phyloP scores from a whole-genome alignment of 2,888 invertebrate species.

The Coleophora deauratella region DNA sequence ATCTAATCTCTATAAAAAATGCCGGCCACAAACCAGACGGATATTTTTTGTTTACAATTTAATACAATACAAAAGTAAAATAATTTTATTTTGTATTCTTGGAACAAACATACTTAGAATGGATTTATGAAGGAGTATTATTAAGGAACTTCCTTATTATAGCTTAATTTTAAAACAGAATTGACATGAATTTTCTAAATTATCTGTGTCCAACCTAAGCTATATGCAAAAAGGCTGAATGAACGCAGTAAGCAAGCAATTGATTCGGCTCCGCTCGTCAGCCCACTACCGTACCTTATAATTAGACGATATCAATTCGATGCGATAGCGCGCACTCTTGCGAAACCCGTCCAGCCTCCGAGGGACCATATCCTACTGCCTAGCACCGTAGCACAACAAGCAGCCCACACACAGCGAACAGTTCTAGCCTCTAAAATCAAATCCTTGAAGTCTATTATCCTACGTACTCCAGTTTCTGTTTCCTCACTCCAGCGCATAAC shows the following conservation, averaged over 20 bases:
- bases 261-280: conserved; percentile 32
- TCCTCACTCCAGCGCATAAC: conserved; percentile 19
- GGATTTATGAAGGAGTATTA: too few relatives aligned
- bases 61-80: too few relatives aligned
- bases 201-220: not conserved
- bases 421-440: conserved; percentile 14
- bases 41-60: too few relatives aligned
- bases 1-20: not conserved
- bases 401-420: conserved; percentile 4
- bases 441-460: conserved; percentile 16
- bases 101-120: too few relatives aligned
- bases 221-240: conserved; percentile 21
- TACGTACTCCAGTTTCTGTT: conserved; percentile 28
- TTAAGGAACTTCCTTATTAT: too few relatives aligned
- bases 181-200: too few relatives aligned
- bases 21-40: too few relatives aligned
- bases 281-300: conserved; percentile 56
- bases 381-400: conserved; percentile 18
- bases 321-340: conserved; percentile 63
- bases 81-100: too few relatives aligned
- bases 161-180: too few relatives aligned
- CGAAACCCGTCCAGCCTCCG: conserved; percentile 56
- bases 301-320: conserved; percentile 70
- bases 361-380: conserved; percentile 49
- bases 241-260: conserved; percentile 22